A percentile compares a stretch with the other conserved stretches of the same genome.
phyloP scores from a whole-genome alignment of 2,888 invertebrate species.

The Chrysolina oricalcia region DNA sequence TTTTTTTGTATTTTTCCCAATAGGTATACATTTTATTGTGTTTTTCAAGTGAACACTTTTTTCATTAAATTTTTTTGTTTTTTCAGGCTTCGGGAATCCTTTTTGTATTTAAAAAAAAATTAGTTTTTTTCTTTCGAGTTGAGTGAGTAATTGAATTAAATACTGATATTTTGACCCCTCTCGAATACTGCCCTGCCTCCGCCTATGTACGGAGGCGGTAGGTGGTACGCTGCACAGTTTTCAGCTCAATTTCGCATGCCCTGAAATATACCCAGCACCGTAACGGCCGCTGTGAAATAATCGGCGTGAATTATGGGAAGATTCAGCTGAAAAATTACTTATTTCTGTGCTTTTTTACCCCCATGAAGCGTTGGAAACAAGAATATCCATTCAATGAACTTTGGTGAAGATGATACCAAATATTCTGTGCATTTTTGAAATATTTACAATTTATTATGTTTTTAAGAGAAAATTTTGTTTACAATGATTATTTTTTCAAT shows the following conservation, averaged over 20 bases:
- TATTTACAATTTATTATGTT: too few relatives aligned
- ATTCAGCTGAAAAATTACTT: not conserved
- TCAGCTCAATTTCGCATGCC: slow-evolving; percentile 40
- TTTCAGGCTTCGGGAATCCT: too few relatives aligned
- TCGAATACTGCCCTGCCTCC: not conserved
- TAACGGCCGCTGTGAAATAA: slow-evolving; percentile 35
- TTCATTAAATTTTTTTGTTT: too few relatives aligned
- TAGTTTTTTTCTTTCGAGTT: too few relatives aligned
- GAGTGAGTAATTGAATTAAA: not conserved
- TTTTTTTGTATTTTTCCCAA: too few relatives aligned
- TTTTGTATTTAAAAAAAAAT: too few relatives aligned
- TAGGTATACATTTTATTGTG: too few relatives aligned
- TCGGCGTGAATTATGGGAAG: slow-evolving; percentile 23
- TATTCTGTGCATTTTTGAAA: too few relatives aligned
- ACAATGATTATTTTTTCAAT: too few relatives aligned
- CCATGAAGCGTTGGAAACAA: not conserved
- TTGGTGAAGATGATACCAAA: not conserved
- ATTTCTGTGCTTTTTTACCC: not conserved
- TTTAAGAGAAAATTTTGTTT: too few relatives aligned
- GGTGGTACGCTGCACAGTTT: slow-evolving; percentile 46
- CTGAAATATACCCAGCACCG: slow-evolving; percentile 30
- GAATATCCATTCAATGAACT: not conserved
- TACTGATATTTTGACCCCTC: not conserved
- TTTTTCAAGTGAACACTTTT: too few relatives aligned
- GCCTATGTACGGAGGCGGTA: slow-evolving; percentile 36